These are phyloP conservation scores for Drosophila parthenogenetica DNA, from an alignment of 2,888 invertebrate genomes.

Conservation along the genomic window DNA sequence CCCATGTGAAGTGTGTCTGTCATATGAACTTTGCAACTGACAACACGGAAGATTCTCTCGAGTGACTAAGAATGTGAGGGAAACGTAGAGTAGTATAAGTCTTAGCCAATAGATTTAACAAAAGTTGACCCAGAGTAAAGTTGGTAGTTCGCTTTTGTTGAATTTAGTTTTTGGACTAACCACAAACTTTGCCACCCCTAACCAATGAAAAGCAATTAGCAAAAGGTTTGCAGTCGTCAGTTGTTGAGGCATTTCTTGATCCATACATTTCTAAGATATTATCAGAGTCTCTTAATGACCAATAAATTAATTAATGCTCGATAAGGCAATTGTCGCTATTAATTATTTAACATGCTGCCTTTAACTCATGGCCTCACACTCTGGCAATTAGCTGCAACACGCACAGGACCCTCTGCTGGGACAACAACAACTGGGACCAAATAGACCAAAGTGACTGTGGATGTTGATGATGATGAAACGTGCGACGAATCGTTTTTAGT, in stretches of 20 bases:
- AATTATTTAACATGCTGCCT: conserved; percentile 61
- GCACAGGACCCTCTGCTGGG: conserved; percentile 22
- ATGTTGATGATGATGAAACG: conserved; percentile 29
- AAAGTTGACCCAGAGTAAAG: conserved; percentile 39
- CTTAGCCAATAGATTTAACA: conserved; percentile 37
- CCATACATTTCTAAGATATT: conserved; percentile 31
- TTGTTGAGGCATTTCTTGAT: not conserved
- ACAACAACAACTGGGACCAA: not conserved
- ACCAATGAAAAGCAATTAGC: conserved; percentile 59
- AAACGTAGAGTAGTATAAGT: not conserved
- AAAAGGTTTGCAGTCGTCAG: conserved; percentile 16
- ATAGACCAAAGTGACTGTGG: not conserved
- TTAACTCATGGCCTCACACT: conserved; percentile 19
- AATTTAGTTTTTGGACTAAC: conserved; percentile 28
- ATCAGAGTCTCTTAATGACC: conserved; percentile 41
- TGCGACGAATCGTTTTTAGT: conserved; percentile 45
- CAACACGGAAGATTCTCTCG: not conserved
- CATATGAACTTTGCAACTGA: conserved; percentile 32
- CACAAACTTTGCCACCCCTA: conserved; percentile 31
- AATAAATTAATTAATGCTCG: conserved; percentile 77
- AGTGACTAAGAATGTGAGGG: not conserved
- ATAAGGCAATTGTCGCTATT: conserved; percentile 74
- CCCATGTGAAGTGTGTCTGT: conserved; percentile 33
- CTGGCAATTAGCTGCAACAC: conserved; percentile 61
- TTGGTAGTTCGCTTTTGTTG: conserved; percentile 37